Base-by-base conservation (phyloP, 64 coral and sea anemone species). In the Trachythela sp. region DNA sequence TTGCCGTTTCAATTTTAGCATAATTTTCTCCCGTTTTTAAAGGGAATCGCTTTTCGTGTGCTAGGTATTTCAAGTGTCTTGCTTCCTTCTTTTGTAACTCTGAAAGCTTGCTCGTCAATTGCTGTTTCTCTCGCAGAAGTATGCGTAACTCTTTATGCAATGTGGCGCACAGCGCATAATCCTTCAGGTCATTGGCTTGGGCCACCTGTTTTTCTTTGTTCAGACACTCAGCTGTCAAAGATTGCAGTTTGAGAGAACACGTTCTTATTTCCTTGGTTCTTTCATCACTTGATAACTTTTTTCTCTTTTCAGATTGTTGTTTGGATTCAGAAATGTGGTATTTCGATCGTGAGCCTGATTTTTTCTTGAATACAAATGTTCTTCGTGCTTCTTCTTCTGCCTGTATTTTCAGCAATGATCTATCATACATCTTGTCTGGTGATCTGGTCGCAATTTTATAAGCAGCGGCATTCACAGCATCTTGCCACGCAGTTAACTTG, bases 341-440 rank as follows among this genome's bases (percentile, higher is more conserved):
- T 38, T 54, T 84, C 35, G 91, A 92, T 45, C 91, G 45, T 48
- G 91, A 92, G n/a, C 91, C 91, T 17, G 43, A 83, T 88, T 92
- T 92, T 76, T 68, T 92, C 39, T 86, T 87, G 50, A 87, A 92
- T 37, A 92, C 75, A 45, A 84, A 92, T 6, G 86, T 88, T 68
- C 84, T 87, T 41, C 86, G 33, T 59, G 77, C 86, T 71, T 85
- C 84, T 85, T 67, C 91, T 30, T 92, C 91, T 22, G 91, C 80
- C 2, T 29, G 27, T 51, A 37, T 9, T 71, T 92, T 92, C 71
- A 92, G 30, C 15, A 52, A 9, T 13, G 48, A 37, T 54, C 91
- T 40, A 32, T 89, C 83, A 48, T 89, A 92, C 14, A 92, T 49
- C 77, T 39, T 88, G 36, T 88, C 87, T 13, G 85, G 91, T 33